Base-by-base conservation (phyloP, 1,140 invertebrate genomes). In the Drosophila pseudoananassae region DNA sequence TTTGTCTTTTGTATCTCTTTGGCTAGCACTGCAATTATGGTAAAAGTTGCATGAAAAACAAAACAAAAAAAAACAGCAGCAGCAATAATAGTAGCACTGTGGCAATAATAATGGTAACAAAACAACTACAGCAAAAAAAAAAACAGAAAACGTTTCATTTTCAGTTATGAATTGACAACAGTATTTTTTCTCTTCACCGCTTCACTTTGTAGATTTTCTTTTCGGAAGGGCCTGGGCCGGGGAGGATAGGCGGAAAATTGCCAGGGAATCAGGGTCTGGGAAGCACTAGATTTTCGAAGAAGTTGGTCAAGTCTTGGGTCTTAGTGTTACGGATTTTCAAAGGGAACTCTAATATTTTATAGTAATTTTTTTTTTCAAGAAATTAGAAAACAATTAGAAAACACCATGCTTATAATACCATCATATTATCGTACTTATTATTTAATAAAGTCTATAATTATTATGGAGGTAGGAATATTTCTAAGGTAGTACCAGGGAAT, bases 41-140 rank as follows among this genome's bases (percentile, higher is more conserved):
- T 88, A 87, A 87, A 87, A 87, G 83, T 87, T 83, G 83, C 83
- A 87, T 88, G 82, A 65, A 88, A 77, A 53, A 78, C 46, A 53
- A 73, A 57, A 49, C 17, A 54, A 43, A 47, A 54, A 74, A 57
- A 50, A 31, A 38, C 47, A 72, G 45, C 59, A 77, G 58, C 52
- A 61, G 55, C 58, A 75, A 47, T 76, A 55, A 49, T 45, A 60
- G 58, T 33, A 59, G 51, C 27, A 57, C 51, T 75, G 55, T 47
- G 76, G 53, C 56, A 58, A 59, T 73, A 78, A 60, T 81, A 63
- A 61, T 65, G 57, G 59, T 49, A 68, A 64, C 59, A 73, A 17
- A 43, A 56, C 68, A 52, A 25, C 47, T 27, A 27, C 25, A 27
- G 25, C 5, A 27, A 27, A 27, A 27, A 27, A 27, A 27, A 59